Base-by-base conservation (phyloP, 2,888 invertebrate genomes). In the Anarsia innoxiella region DNA sequence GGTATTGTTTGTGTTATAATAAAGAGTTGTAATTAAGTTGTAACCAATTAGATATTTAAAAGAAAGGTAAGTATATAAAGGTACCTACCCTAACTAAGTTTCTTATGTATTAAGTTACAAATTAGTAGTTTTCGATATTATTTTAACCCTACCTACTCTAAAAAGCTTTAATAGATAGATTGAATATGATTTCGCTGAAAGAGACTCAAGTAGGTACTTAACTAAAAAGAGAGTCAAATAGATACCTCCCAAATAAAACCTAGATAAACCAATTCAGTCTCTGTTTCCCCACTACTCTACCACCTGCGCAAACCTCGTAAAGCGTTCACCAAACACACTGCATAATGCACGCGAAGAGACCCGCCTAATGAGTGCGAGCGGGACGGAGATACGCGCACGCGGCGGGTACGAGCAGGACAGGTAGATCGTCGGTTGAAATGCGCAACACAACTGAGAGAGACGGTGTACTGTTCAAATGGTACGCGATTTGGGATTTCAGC, bases 241-340 rank as follows among this genome's bases (percentile, higher is more conserved):
- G 19, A 6, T 6, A 3, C 4, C 4, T 19, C 19, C 19, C 3
- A 19, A 3, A 6, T 3, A 5, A 6, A 19, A 6, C 19, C 4
- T 19, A 3, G 19, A 6, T 19, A n/a, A n/a, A n/a, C 19, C 19
- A 3, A 19, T 6, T 6, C 19, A 41, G 37, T 45, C 61, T 76
- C 74, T 75, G 45, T 36, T 10, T 11, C 29, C 0, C 28, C n/a
- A 25, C 47, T 76, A 59, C 68, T 64, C 80, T 79, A 54, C 47
- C 41, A 30, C 19, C 44, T 46, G 56, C 68, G 75, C 77, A 82
- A 82, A 79, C 78, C 62, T 72, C 63, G 60, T 78, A 73, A 80
- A 79, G 63, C 59, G 61, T 65, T 74, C 66, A 59, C 52, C 78
- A 82, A 82, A 82, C 74, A 77, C 46, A 46, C 60, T 82, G 78